phyloP scores from a whole-genome alignment of 2,888 invertebrate species.

The Oasisia sp. region DNA sequence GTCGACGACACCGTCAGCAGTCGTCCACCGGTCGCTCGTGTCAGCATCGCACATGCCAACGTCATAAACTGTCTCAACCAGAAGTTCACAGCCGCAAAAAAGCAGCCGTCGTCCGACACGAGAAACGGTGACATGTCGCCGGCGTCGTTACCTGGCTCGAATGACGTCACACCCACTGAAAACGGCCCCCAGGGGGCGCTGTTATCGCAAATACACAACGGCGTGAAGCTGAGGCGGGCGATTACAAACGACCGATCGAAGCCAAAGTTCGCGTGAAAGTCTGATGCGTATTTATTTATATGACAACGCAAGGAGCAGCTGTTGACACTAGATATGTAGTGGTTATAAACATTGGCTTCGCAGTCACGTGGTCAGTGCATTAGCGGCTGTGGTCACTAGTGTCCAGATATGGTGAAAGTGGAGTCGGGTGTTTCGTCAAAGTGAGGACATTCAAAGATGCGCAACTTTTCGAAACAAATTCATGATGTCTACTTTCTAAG shows the following conservation, averaged over 20 bases:
- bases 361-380: background rate
- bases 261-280: background rate
- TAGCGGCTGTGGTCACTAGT: too few relatives aligned
- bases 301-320: background rate
- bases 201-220: background rate
- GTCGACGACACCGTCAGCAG: background rate
- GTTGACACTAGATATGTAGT: background rate
- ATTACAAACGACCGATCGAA: background rate
- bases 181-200: background rate
- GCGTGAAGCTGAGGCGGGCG: background rate
- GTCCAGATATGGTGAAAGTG: background rate
- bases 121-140: background rate
- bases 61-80: constrained; percentile 17
- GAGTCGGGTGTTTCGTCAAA: background rate
- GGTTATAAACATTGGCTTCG: too few relatives aligned
- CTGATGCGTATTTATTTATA: background rate
- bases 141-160: background rate
- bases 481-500: background rate
- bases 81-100: background rate
- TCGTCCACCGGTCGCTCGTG: background rate
- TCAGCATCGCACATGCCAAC: background rate
- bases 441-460: background rate
- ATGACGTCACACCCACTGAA: background rate
- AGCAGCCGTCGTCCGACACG: background rate
- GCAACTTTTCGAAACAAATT: background rate